Evolutionary conservation across 2,113 vertebrate species (phyloP).

Genomic region (Urocolius indicus): DNA sequence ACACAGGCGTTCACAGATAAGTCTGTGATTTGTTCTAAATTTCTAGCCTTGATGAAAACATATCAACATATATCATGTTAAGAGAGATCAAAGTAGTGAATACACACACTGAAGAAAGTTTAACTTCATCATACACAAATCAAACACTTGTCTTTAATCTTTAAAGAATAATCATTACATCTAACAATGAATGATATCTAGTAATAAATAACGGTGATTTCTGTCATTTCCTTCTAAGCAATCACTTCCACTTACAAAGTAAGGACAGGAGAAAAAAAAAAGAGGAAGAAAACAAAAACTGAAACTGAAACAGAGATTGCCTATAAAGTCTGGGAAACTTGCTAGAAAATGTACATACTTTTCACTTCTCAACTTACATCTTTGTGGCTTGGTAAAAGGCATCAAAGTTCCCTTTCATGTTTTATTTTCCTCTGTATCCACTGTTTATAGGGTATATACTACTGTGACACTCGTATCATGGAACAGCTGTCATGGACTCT

Average conservation of each 20-base stretch:
- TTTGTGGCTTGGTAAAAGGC: conserved; percentile 66
- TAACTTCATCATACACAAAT: background rate
- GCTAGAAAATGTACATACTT: conserved; percentile 48
- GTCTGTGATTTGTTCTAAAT: background rate
- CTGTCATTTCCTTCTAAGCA: background rate
- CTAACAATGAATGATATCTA: background rate
- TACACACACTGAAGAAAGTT: background rate
- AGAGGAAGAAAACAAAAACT: conserved; percentile 57
- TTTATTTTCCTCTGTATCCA: conserved; percentile 69
- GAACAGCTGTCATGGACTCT: conserved; percentile 75
- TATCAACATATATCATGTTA: background rate
- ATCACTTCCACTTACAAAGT: conserved; percentile 5
- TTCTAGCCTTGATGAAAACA: background rate
- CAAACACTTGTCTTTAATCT: background rate
- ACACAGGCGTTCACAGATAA: background rate
- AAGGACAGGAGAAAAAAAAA: background rate
- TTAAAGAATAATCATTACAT: background rate
- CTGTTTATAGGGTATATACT: conserved; percentile 77
- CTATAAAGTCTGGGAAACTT: conserved; percentile 74
- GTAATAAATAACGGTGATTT: background rate
- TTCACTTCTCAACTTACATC: conserved; percentile 72
- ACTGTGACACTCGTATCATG: conserved; percentile 74
- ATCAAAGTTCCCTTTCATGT: conserved; percentile 66
- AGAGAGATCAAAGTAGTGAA: background rate
- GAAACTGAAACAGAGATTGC: conserved; percentile 81